Evolutionary conservation across 2,888 invertebrate species (phyloP), one percentile per base, ranked within the genome.

Genomic region (Hypercompe scribonia): DNA sequence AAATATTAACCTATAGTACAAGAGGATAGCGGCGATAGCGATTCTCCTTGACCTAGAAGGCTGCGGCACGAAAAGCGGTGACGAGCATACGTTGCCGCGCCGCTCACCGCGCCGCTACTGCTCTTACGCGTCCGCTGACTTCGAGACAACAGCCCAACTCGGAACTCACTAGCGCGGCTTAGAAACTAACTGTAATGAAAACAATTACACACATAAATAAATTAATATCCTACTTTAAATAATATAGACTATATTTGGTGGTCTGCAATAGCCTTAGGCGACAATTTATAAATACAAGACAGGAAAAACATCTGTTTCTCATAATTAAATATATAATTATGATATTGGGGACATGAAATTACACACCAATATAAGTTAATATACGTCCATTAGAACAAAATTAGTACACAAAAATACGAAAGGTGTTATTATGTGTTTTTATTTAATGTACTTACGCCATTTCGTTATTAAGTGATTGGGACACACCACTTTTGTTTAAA

Each of bases 291-390:
- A 18, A 67, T 24, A 67, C 46, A 72, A 42, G 28, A 64, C 31
- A 69, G 28, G 58, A 54, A 39, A 18, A 13, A 3, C 54, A 65
- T 50, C 58, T 58, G 15, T 70, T n/a, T 65, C 63, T 39, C 28
- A 65, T 68, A 67, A 67, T 61, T 5, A 50, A 54, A 68, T 42
- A 42, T 50, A 68, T 54, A 31, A 65, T 31, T 54, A 5, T 31
- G 31, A 39, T 42, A 72, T 76, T 67, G 64, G 28, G 74, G 54
- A 58, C 68, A 73, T 34, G 42, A 81, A 77, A 82, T 83, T 80
- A 79, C 61, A 77, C 13, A 34, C 65, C 7, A 46, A 42, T 50
- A 69, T 28, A 0, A 33, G 28, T 63, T 72, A 77, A 78, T 73
- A 68, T 2, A 11, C 0, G n/a, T 8, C 63, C 50, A 83, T 81